These are phyloP conservation scores for Antennarius maculatus DNA, from an alignment of 2,797 vertebrate species.

Conservation along the genomic window DNA sequence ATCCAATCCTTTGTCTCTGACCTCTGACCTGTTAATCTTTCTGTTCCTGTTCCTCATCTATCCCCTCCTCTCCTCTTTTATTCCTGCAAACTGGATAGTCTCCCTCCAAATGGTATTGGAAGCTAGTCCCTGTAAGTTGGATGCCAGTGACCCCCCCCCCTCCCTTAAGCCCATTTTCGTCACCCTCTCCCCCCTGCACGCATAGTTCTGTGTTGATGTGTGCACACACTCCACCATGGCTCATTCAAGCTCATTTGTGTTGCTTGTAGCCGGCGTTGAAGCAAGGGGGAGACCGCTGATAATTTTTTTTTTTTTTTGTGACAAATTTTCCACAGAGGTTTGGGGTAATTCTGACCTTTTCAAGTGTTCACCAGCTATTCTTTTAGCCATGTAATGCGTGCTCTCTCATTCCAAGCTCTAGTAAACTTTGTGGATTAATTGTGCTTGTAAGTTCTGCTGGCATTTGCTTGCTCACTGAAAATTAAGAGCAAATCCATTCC, in stretches of 20 bases:
- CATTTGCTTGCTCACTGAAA: conserved; percentile 43
- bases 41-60: conserved; percentile 88
- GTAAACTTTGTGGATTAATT: conserved; percentile 40
- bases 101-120: conserved; percentile 99
- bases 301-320: conserved; percentile 10
- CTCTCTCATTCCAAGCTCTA: conserved; percentile 71
- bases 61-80: conserved; percentile 81
- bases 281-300: conserved; percentile 44
- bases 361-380: conserved; percentile 27
- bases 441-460: conserved; percentile 33
- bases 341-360: conserved; percentile 46
- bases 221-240: conserved; percentile 66
- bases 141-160: conserved; percentile 64
- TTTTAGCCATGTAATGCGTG: conserved; percentile 41
- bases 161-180: conserved; percentile 57
- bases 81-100: conserved; percentile 96
- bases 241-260: conserved; percentile 75
- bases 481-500: conserved; percentile 49
- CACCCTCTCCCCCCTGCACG: conserved; percentile 70
- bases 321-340: conserved; percentile 46
- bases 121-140: conserved; percentile 99
- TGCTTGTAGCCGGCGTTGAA: conserved; percentile 63
- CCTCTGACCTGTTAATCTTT: conserved; percentile 82
- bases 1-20: conserved; percentile 71
- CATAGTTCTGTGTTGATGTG: conserved; percentile 80